phyloP scores from a whole-genome alignment of 2,113 vertebrate species.

The Mola mola region DNA sequence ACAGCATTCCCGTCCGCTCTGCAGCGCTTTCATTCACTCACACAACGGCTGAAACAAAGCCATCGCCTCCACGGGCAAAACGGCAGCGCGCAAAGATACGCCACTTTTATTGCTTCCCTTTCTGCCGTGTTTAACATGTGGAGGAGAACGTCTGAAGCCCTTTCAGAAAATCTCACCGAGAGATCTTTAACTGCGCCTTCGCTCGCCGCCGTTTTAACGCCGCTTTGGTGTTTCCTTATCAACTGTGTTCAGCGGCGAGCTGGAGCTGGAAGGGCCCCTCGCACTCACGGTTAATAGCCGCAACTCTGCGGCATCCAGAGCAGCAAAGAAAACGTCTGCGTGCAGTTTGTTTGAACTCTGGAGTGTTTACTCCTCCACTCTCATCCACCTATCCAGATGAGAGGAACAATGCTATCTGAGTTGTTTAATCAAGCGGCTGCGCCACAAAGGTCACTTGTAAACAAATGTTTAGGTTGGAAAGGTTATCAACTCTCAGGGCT shows the following conservation, averaged over 20 bases:
- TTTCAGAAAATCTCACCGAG: slow-evolving; percentile 25
- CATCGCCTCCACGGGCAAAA: slow-evolving; percentile 25
- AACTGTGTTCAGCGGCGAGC: slow-evolving; percentile 17
- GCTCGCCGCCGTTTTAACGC: slow-evolving; percentile 7
- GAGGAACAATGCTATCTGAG: not conserved
- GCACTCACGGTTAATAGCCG: not conserved
- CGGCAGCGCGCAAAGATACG: slow-evolving; percentile 11
- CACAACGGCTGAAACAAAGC: slow-evolving; percentile 19
- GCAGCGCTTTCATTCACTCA: slow-evolving; percentile 11
- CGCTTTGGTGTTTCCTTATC: slow-evolving; percentile 38
- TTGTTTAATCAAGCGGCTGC: not conserved
- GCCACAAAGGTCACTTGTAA: not conserved
- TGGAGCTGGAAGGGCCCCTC: slow-evolving; percentile 15
- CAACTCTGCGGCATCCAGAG: not conserved
- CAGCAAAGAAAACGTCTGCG: not conserved
- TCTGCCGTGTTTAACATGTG: slow-evolving; percentile 18
- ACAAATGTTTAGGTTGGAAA: not conserved
- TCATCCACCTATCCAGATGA: not conserved
- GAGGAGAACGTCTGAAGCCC: not conserved
- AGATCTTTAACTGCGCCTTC: slow-evolving; percentile 12
- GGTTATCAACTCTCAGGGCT: not conserved
- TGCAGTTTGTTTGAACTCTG: slow-evolving; percentile 25
- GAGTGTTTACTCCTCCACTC: not conserved
- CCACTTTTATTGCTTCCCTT: slow-evolving; percentile 40
- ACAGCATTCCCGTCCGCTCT: slow-evolving; percentile 33